Conservation (phyloP, 2,113 vertebrate genomes). For the Otus sunia region DNA sequence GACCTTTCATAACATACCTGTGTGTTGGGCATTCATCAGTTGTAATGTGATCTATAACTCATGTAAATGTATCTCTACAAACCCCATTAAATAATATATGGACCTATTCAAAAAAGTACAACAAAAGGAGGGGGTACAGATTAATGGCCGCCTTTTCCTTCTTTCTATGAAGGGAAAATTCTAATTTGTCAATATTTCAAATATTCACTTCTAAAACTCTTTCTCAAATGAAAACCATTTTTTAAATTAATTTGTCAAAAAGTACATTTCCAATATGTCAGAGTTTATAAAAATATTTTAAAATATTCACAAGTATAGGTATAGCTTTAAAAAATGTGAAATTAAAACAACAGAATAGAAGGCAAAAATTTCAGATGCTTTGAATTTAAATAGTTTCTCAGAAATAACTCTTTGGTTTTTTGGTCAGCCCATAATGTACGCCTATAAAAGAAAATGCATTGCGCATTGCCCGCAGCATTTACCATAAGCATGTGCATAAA, state of each 20-base stretch:
- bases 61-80: constrained; percentile 59
- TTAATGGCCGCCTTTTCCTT: background rate
- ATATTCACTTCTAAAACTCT: background rate
- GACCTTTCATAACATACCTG: constrained; percentile 63
- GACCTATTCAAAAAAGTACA: constrained; percentile 27
- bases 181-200: background rate
- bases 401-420: background rate
- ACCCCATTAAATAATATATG: constrained; percentile 57
- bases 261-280: background rate
- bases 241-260: background rate
- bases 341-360: background rate
- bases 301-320: background rate
- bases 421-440: background rate
- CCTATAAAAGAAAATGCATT: background rate
- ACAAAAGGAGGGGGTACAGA: background rate
- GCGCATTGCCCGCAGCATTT: background rate
- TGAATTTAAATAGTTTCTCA: background rate
- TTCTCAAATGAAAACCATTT: background rate
- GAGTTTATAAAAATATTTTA: background rate
- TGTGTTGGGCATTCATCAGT: constrained; percentile 28
- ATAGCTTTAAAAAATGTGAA: background rate
- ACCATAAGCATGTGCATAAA: background rate
- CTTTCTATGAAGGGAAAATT: background rate
- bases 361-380: background rate
- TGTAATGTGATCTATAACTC: constrained; percentile 59